Evolutionary conservation across 2,113 vertebrate genomes (phyloP).

Genomic region (Trachemys scripta): DNA sequence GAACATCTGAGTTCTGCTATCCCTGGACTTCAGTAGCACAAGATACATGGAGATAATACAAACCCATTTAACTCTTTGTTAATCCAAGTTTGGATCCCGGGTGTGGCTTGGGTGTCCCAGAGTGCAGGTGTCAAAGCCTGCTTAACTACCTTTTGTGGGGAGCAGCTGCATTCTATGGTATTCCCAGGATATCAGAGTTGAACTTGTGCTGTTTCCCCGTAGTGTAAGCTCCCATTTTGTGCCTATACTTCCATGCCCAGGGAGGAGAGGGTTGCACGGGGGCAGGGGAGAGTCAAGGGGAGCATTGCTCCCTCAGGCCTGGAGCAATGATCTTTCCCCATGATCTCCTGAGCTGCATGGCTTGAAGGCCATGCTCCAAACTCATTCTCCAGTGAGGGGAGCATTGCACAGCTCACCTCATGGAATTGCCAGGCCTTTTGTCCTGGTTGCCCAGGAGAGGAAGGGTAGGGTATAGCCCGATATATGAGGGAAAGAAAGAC

Average conservation of each 20-base stretch:
- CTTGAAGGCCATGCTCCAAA: neutral
- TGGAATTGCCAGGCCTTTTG: neutral
- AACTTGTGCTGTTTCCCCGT: neutral
- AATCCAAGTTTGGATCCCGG: neutral
- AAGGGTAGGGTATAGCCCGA: neutral
- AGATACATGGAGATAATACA: neutral
- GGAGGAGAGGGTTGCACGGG: neutral
- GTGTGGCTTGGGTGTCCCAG: neutral
- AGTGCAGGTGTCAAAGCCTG: neutral
- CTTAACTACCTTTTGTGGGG: neutral
- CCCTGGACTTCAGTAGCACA: neutral
- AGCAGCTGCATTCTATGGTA: neutral
- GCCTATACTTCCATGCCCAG: neutral
- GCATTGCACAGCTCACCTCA: neutral
- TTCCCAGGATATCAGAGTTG: neutral
- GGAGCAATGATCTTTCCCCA: neutral
- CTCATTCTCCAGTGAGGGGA: neutral
- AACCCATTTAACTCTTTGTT: neutral
- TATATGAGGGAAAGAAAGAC: neutral
- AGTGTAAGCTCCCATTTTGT: neutral
- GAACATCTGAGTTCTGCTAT: neutral
- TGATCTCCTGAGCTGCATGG: neutral
- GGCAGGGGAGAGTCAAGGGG: neutral
- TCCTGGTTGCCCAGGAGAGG: neutral
- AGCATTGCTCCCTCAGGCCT: neutral